phyloP scores from a whole-genome alignment of 1,140 invertebrate genomes.

The Chrysomallon squamiferum region DNA sequence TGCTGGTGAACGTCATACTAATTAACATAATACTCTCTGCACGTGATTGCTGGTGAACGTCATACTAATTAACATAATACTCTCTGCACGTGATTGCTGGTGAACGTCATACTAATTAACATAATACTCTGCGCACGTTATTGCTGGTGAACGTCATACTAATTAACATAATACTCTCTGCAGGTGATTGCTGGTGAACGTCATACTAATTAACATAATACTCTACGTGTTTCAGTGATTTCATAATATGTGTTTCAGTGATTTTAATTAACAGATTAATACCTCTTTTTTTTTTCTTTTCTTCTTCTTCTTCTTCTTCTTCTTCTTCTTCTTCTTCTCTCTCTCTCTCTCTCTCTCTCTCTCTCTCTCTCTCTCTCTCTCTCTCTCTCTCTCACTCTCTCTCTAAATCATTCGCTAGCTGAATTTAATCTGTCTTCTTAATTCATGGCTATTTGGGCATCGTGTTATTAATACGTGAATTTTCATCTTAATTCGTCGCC shows the following conservation, averaged over 20 bases:
- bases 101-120: no score
- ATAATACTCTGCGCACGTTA: no score
- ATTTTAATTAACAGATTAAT: not conserved
- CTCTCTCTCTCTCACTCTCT: not conserved
- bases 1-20: no score
- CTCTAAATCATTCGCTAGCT: not conserved
- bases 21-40: no score
- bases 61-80: no score
- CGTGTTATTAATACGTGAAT: not conserved
- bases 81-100: no score
- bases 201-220: no score
- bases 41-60: no score
- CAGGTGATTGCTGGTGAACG: no score
- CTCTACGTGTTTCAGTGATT: not conserved
- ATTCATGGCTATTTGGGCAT: not conserved
- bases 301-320: not conserved
- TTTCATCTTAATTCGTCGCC: not conserved
- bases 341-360: not conserved
- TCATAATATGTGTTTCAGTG: not conserved
- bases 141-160: no score
- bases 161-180: no score
- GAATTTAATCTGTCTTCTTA: not conserved
- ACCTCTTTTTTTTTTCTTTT: not conserved
- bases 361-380: not conserved
- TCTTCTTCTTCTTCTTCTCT: not conserved